Evolutionary conservation across 2,113 vertebrate species (phyloP).

Genomic region (Halichoeres trimaculatus): DNA sequence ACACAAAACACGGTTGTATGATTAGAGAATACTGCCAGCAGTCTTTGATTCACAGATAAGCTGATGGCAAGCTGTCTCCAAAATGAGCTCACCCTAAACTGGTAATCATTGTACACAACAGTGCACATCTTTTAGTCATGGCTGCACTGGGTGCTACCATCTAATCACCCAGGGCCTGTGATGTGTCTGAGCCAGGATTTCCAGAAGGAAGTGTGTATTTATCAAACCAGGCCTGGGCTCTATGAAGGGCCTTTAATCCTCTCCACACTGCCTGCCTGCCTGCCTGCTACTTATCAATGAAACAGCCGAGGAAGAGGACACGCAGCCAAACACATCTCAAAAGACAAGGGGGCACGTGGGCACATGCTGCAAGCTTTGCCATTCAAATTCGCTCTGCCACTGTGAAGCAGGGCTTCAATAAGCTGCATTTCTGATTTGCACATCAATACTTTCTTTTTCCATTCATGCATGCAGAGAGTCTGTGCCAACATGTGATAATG

Average conservation of each 20-base stretch:
- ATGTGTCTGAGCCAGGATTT: slow-evolving; percentile 69
- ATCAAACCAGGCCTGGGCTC: slow-evolving; percentile 56
- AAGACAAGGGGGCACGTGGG: slow-evolving; percentile 50
- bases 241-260: slow-evolving; percentile 74
- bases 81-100: slow-evolving; percentile 35
- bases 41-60: slow-evolving; percentile 51
- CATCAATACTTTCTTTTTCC: slow-evolving; percentile 31
- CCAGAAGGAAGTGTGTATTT: slow-evolving; percentile 69
- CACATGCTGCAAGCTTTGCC: slow-evolving; percentile 43
- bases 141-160: slow-evolving; percentile 49
- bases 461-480: not conserved
- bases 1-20: slow-evolving; percentile 20
- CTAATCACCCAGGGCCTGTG: slow-evolving; percentile 55
- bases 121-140: slow-evolving; percentile 34
- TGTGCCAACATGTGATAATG: slow-evolving; percentile 64
- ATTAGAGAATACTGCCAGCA: slow-evolving; percentile 24
- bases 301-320: slow-evolving; percentile 60
- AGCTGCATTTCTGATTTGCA: slow-evolving; percentile 55
- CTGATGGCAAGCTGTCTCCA: slow-evolving; percentile 29
- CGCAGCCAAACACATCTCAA: slow-evolving; percentile 71
- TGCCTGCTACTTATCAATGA: slow-evolving; percentile 75
- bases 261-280: slow-evolving; percentile 60
- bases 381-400: slow-evolving; percentile 54
- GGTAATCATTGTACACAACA: slow-evolving; percentile 30
- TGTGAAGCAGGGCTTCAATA: slow-evolving; percentile 47